Conservation (phyloP, 2,797 vertebrate species). For the Eulemur coronatus region DNA sequence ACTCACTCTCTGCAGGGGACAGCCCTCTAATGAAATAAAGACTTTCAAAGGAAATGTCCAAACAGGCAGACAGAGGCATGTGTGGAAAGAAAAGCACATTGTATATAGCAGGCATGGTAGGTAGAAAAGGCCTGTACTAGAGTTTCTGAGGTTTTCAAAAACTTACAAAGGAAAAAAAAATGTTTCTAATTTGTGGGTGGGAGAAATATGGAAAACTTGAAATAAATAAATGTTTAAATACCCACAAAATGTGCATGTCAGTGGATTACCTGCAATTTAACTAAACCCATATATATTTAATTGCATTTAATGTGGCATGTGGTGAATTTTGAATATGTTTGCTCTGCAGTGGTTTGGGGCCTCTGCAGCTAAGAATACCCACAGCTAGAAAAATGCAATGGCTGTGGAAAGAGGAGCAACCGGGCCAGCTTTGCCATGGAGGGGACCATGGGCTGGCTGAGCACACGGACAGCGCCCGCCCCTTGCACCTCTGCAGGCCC, state of each 20-base stretch:
- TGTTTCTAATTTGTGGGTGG: background rate
- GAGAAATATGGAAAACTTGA: background rate
- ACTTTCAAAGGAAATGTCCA: background rate
- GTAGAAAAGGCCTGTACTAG: background rate
- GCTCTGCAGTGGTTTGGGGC: background rate
- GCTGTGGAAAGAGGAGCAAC: background rate
- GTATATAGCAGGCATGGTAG: background rate
- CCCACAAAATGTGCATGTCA: background rate
- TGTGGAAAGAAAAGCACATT: background rate
- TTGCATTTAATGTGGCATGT: background rate
- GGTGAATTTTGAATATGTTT: background rate
- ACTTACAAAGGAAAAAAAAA: background rate
- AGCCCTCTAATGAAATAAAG: background rate
- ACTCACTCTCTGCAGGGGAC: background rate
- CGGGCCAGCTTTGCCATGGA: background rate
- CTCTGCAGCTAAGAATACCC: background rate
- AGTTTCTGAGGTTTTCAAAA: background rate
- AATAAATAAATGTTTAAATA: background rate
- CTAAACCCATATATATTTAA: background rate
- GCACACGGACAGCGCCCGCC: no score
- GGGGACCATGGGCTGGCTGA: background rate
- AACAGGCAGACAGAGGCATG: background rate
- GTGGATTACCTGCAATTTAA: background rate
- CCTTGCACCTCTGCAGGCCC: no score
- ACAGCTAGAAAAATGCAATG: background rate